Evolutionary conservation across 2,797 vertebrate species (phyloP), one percentile per base, ranked within the genome.

Genomic region (Hoplostethus atlanticus): DNA sequence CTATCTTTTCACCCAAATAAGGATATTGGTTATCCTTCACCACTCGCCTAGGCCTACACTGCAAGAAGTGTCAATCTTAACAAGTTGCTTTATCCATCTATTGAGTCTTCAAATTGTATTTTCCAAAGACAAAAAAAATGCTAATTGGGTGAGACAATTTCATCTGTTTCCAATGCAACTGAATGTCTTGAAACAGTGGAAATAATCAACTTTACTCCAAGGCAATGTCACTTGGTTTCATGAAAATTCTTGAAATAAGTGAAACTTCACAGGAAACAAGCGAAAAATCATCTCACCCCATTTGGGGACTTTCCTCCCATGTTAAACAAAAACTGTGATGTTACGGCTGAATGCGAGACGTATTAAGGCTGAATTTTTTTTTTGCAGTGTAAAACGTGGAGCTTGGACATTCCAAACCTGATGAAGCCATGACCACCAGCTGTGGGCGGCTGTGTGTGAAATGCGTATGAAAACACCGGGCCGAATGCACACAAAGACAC

Each of bases 381-480:
- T 17, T 77, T 42, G 13, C 42, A 46, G 30, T 13, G n/a, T 53
- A 55, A 80, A 57, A 56, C 36, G 59, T 15, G 42, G 3, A 63
- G 60, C 44, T 30, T 1, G 46, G 53, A 70, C 68, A 81, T 80
- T 63, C 81, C 74, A 57, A 4, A 40, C 44, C 69, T 48, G 36
- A 54, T 71, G 64, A 70, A 71, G 60, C 63, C 61, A 60, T 68
- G 63, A 63, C 46, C 65, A 64, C 82, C 82, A 80, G 83, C 84
- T 82, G 76, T 56, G 74, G 60, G 21, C 12, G 30, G 64, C 21
- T 66, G 68, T 65, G 72, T 68, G 64, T 67, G 57, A 60, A 56
- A 74, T 4, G 59, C 4, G 64, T 73, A 80, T 86, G 83, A 87
- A 81, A 87, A 85, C 84, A 91, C 74, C 76, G 38, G 70, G 12